phyloP scores from a whole-genome alignment of 2,888 invertebrate species.

The Caenorhabditis angaria region DNA sequence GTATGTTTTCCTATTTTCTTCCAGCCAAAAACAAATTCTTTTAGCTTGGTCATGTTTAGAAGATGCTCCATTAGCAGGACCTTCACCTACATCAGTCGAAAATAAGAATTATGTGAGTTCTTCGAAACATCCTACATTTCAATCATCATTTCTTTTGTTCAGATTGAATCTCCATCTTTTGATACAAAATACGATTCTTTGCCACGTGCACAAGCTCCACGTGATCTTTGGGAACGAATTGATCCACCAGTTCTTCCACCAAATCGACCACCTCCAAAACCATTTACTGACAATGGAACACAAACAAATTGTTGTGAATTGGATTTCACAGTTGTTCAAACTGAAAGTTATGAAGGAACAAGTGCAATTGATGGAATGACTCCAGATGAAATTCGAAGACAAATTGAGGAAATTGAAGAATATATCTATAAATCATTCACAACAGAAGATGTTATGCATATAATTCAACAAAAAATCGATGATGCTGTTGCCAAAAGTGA shows the following conservation, averaged over 20 bases:
- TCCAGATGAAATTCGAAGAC: not conserved
- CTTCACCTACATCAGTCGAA: not conserved
- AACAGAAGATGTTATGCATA: not conserved
- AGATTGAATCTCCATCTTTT: not conserved
- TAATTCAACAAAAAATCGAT: not conserved
- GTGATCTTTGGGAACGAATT: not conserved
- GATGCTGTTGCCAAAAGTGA: not conserved
- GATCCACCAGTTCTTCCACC: not conserved
- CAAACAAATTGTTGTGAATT: not conserved
- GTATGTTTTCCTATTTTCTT: not conserved
- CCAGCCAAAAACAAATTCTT: not conserved
- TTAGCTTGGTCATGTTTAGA: not conserved
- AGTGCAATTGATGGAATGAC: not conserved
- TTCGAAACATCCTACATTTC: too few species aligned
- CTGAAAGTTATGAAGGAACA: not conserved
- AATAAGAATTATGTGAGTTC: not conserved
- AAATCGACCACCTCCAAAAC: not conserved
- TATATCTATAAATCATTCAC: not conserved
- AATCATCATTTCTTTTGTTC: too few species aligned
- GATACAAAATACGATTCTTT: not conserved
- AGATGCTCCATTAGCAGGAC: not conserved
- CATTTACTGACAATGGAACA: not conserved
- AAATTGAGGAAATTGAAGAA: not conserved
- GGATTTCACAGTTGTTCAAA: not conserved
- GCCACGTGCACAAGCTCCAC: not conserved